Evolutionary conservation across 1,140 invertebrate genomes (phyloP), one percentile per base, ranked within the genome.

Genomic region (Cydia strobilella): DNA sequence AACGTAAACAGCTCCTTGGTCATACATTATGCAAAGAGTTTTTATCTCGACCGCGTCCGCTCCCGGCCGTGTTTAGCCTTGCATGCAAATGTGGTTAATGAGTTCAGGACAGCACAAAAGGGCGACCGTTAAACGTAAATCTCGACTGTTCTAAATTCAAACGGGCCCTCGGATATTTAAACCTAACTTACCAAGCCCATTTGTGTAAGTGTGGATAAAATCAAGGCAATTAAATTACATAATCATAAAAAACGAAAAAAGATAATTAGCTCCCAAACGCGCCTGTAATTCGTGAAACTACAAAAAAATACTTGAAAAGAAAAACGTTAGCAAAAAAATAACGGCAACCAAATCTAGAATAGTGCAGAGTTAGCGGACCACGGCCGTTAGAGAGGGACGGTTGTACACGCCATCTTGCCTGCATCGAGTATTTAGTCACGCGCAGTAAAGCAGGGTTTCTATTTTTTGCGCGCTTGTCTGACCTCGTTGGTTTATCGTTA

Each of bases 401-500:
- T 48, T 73, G 77, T 80, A 73, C 77, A 76, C 89, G 89, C 88
- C 89, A 88, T 91, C 84, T 90, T 87, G 87, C 84, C 82, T 89
- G 86, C 85, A 89, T 88, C 83, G 81, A 86, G 80, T 86, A 82
- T 92, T 90, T 87, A 89, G 88, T 91, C 90, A 91, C 90, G 90
- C 89, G 87, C 89, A 83, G 80, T 87, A 82, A 86, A 85, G 80
- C 86, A 88, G 83, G 86, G 88, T 90, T 92, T 90, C 90, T 90
- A 90, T 91, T 91, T 92, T 90, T 90, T 92, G 87, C 84, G 82
- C 88, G 86, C 88, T 88, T 83, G 81, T 87, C 87, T 91, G 89
- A 92, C 90, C 89, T 90, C 90, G 90, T 88, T 88, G 86, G 80
- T 90, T 90, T 92, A 92, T 92, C 90, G 87, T 91, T 91, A 92